Base-by-base conservation (phyloP, 2,113 vertebrate genomes). In the Nothocercus nigrocapillus region DNA sequence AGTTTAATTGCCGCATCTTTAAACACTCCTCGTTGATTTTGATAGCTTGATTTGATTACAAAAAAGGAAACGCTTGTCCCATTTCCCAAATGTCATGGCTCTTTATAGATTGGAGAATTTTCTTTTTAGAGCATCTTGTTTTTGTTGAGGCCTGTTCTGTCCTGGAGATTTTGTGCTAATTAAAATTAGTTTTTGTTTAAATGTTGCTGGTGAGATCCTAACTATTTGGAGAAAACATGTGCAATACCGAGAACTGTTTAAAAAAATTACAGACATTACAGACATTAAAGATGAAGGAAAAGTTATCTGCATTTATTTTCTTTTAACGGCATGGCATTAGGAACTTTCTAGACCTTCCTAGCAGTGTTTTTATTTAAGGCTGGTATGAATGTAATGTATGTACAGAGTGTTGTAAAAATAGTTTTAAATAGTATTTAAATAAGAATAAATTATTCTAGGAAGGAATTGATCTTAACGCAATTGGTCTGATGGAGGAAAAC, bases 11-110 rank as follows among this genome's bases (percentile, higher is more conserved):
- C 38, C 79, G 5, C 82, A 56, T 84, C 68, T 92, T 85, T 86
- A 82, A 90, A 77, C 79, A 77, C 30, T 86, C 68, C 40, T 85
- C 70, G 82, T 92, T 93, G 93, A 85, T 92, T 97, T 72, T 84
- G 63, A 70, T 96, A 82, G 82, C 77, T 85, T 76, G 22, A n/a
- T 83, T 94, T n/a, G 83, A 38, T 88, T 90, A 70, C 30, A 80
- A 59, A 77, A 85, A 80, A 12, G 14, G 51, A 44, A 63, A 78
- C 54, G 28, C 45, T 88, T 83, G 34, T 77, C 40, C 77, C 40
- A 38, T 86, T 89, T 84, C 74, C 70, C 77, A 73, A 45, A 58
- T 85, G 58, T 58, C 53, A 10, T 88, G 87, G 80, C 68, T 66
- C 84, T 58, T 92, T 75, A 47, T 70, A 66, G 32, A 47, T 38